phyloP scores from a whole-genome alignment of 2,797 vertebrate genomes.

The Cossypha dichroa region DNA sequence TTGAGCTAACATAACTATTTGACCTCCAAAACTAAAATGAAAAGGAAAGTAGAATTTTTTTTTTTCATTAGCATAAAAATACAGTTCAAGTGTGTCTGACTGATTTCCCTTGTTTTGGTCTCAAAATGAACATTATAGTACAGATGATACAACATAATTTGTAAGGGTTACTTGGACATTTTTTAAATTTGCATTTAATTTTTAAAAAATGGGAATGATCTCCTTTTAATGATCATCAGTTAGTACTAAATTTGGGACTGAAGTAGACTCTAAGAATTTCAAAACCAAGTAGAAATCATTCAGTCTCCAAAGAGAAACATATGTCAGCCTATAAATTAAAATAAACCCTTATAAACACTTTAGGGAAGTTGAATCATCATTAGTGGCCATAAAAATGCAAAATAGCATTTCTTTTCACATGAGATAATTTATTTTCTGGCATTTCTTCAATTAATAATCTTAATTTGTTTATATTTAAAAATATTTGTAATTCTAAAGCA shows the following conservation, averaged over 20 bases:
- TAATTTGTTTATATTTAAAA: not conserved
- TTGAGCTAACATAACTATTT: not conserved
- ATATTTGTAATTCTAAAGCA: not conserved
- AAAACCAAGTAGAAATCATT: not conserved
- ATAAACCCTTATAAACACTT: not conserved
- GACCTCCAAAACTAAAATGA: not conserved
- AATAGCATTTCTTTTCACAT: accelerated
- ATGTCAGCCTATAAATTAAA: not conserved
- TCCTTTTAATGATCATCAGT: not conserved
- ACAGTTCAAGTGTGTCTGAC: not conserved
- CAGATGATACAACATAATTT: not conserved
- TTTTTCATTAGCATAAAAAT: not conserved
- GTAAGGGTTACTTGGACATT: not conserved
- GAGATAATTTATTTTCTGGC: not conserved
- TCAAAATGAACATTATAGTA: not conserved
- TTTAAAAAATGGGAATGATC: accelerated
- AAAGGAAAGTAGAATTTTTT: not conserved
- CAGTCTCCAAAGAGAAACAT: not conserved
- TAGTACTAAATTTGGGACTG: not conserved
- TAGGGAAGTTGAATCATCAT: not conserved
- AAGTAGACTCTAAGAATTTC: not conserved
- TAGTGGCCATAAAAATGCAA: not conserved
- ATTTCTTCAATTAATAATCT: not conserved
- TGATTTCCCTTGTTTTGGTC: not conserved
- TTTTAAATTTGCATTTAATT: not conserved